A percentile compares a stretch with the other conserved stretches of the same genome.
phyloP scores from a whole-genome alignment of 2,113 vertebrate genomes.

The Ancistrus triradiatus region DNA sequence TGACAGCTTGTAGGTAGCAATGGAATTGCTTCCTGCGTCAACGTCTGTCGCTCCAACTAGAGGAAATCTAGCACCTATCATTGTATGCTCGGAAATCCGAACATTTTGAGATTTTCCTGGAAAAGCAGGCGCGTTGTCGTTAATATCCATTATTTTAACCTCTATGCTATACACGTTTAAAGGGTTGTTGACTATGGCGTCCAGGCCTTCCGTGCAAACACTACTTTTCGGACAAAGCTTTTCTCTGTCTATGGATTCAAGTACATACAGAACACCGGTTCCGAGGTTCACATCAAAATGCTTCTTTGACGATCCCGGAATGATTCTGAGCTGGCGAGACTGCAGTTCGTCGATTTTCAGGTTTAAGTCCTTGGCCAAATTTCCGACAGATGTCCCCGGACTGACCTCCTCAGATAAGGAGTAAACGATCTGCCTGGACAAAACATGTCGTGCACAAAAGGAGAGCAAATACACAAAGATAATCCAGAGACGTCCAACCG shows the following conservation, averaged over 20 bases:
- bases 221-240: conserved; percentile 58
- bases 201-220: conserved; percentile 62
- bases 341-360: conserved; percentile 60
- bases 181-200: conserved; percentile 67
- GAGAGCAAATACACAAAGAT: conserved; percentile 21
- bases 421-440: conserved; percentile 57
- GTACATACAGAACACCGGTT: conserved; percentile 60
- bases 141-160: conserved; percentile 60
- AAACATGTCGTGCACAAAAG: conserved; percentile 21
- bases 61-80: conserved; percentile 50
- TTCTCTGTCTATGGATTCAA: conserved; percentile 62
- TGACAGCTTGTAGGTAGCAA: conserved; percentile 55
- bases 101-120: conserved; percentile 31
- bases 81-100: conserved; percentile 48
- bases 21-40: conserved; percentile 58
- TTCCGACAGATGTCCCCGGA: conserved; percentile 63
- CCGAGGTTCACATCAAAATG: conserved; percentile 66
- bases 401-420: conserved; percentile 65
- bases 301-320: conserved; percentile 55
- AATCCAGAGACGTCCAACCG: conserved; percentile 16
- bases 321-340: conserved; percentile 60
- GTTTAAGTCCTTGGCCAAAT: conserved; percentile 65
- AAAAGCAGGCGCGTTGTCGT: conserved; percentile 63
- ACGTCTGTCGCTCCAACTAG: conserved; percentile 54
- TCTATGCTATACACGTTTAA: conserved; percentile 63